These are phyloP conservation scores for Agrochola macilenta DNA, from an alignment of 2,888 invertebrate species.

Conservation along the genomic window DNA sequence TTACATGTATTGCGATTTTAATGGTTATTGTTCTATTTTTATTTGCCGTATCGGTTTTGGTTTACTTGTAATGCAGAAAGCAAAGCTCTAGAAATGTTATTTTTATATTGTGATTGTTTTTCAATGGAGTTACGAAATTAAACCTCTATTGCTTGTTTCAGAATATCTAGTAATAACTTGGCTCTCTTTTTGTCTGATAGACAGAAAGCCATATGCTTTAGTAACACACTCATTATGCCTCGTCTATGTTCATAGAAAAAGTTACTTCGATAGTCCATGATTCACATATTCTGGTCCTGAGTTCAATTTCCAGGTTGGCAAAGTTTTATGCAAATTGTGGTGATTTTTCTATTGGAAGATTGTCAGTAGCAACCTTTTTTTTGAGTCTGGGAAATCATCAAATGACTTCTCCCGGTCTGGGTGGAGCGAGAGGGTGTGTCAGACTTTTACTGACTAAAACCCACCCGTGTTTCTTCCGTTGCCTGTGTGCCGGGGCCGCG, in stretches of 20 bases:
- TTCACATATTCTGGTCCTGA: too few relatives aligned
- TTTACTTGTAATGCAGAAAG: slow-evolving; percentile 3
- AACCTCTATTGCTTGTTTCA: not conserved
- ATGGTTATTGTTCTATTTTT: slow-evolving; percentile 48
- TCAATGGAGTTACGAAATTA: not conserved
- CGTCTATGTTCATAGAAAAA: not conserved
- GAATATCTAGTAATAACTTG: not conserved
- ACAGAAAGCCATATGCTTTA: not conserved
- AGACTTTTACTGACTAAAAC: too few relatives aligned
- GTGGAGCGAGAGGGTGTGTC: too few relatives aligned
- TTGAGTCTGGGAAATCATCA: too few relatives aligned
- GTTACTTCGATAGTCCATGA: too few relatives aligned
- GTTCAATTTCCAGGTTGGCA: too few relatives aligned
- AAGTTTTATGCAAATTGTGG: too few relatives aligned
- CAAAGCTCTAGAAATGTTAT: not conserved
- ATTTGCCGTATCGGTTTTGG: slow-evolving; percentile 22
- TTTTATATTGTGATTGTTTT: not conserved
- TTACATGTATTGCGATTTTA: slow-evolving; percentile 53
- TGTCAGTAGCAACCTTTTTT: too few relatives aligned
- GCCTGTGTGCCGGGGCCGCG: too few relatives aligned
- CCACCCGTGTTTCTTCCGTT: too few relatives aligned
- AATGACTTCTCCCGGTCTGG: too few relatives aligned
- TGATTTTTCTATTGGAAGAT: too few relatives aligned
- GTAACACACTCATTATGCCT: not conserved
- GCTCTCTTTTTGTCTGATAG: not conserved